Base-by-base conservation (phyloP, 2,888 invertebrate genomes). In the Sussaba pulchella region DNA sequence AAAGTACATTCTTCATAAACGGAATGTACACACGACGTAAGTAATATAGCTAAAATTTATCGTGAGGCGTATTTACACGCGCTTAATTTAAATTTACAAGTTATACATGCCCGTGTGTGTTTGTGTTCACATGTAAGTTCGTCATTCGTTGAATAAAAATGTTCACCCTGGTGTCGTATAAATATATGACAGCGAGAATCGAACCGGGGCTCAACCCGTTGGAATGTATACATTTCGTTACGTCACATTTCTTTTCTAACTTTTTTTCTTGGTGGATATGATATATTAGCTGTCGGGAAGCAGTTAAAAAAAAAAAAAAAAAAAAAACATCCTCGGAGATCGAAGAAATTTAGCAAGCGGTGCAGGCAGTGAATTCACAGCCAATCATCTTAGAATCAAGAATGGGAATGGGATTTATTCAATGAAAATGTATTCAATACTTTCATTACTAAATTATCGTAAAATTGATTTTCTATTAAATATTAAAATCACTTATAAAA, bases 21-120 rank as follows among this genome's bases (percentile, higher is more conserved):
- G 41, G 52, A 74, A 66, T 73, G 50, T 57, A 66, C 21, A 52
- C 24, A 31, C 31, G 54, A 12, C 52, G 45, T 61, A 31, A 39
- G 26, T 36, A 14, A 57, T 17, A 17, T 14, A 57, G 31, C 31
- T 43, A 9, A 47, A 47, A 19, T 24, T 69, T 24, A 74, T 45
- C 63, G 52, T 39, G 36, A 61, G 14, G 61, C 71, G 71, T 72
- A 72, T 72, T 72, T 72, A 72, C 72, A 72, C 72, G 72, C 72
- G 39, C n/a, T 50, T 39, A 24, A 71, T 50, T 26, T 26, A 52
- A 63, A 72, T 78, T 78, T 73, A 73, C 67, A 63, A 26, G 52
- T 63, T 71, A 79, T 47, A 74, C 54, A 63, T 78, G 21, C 8
- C 17, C 43, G 57, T 59, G 6, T 26, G 31, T 72, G 2, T 47